A percentile compares a stretch with the other conserved stretches of the same genome.
Evolutionary conservation across 1,140 invertebrate species (phyloP).

Genomic region (Lerema accius): DNA sequence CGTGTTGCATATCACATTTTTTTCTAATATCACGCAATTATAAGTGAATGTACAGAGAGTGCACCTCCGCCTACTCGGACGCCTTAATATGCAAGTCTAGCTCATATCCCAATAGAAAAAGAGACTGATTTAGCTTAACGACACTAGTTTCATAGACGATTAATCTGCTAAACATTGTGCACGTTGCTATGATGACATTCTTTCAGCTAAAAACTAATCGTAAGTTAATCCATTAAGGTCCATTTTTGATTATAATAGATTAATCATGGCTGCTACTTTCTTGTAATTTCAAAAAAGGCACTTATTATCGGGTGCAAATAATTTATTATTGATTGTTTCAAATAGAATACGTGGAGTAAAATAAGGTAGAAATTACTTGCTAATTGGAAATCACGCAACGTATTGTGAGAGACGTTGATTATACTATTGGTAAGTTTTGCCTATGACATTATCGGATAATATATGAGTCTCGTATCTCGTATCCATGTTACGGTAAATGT

Average conservation of each 20-base stretch:
- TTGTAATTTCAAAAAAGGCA: slow-evolving; percentile 3
- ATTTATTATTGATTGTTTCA: slow-evolving; percentile 23
- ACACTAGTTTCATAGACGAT: neutral
- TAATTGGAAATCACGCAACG: slow-evolving; percentile 12
- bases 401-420: slow-evolving; percentile 1
- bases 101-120: neutral
- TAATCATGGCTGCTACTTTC: slow-evolving; percentile 8
- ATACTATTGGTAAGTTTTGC: neutral
- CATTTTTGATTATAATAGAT: neutral
- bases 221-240: neutral
- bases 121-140: neutral
- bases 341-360: neutral
- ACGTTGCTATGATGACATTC: slow-evolving; percentile 9
- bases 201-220: slow-evolving; percentile 4
- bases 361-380: slow-evolving; percentile 16
- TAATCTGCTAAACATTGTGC: slow-evolving; percentile 23
- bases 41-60: slow-evolving; percentile 35
- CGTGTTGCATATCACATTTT: slow-evolving; percentile 34
- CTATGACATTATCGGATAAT: neutral
- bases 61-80: neutral
- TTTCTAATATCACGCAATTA: slow-evolving; percentile 36
- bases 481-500: no score
- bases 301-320: slow-evolving; percentile 8
- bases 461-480: no score
- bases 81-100: neutral